phyloP scores from a whole-genome alignment of 1,140 invertebrate genomes.

The Drosophila lacertosa region DNA sequence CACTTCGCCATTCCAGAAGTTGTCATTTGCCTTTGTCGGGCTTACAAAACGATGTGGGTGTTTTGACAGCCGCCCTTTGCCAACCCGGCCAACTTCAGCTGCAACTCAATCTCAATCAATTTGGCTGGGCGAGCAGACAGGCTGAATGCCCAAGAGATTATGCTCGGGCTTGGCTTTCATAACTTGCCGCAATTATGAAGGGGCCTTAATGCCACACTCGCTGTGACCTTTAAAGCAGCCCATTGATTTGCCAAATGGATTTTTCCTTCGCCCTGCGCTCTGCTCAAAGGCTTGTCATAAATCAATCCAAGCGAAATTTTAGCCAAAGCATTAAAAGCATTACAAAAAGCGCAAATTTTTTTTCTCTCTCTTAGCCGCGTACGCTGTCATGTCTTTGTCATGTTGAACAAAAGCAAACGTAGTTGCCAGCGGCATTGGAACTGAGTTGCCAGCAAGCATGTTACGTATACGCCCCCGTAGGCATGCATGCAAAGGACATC shows the following conservation, averaged over 20 bases:
- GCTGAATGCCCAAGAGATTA: constrained; percentile 31
- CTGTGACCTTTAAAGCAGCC: constrained; percentile 56
- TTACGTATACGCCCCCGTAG: constrained; percentile 71
- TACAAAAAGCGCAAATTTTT: constrained; percentile 69
- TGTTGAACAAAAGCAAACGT: constrained; percentile 78
- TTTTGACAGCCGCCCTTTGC: background rate
- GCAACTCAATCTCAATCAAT: constrained; percentile 68
- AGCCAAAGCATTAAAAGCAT: constrained; percentile 74
- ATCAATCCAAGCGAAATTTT: constrained; percentile 69
- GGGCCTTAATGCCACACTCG: background rate
- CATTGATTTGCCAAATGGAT: constrained; percentile 66
- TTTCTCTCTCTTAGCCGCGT: constrained; percentile 36
- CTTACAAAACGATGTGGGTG: constrained; percentile 57
- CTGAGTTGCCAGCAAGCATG: constrained; percentile 45
- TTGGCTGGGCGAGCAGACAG: constrained; percentile 17
- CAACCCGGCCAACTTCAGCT: constrained; percentile 1
- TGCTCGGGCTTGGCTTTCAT: constrained; percentile 30
- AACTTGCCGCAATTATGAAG: constrained; percentile 46
- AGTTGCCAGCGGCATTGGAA: constrained; percentile 35
- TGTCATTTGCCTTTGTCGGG: constrained; percentile 10
- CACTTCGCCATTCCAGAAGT: constrained; percentile 43
- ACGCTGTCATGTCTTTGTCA: constrained; percentile 79
- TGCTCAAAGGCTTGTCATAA: constrained; percentile 55
- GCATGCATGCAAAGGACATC: constrained; percentile 64
- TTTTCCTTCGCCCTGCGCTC: too few species aligned